phyloP scores from a whole-genome alignment of 2,113 vertebrate genomes.

The Ictalurus punctatus region DNA sequence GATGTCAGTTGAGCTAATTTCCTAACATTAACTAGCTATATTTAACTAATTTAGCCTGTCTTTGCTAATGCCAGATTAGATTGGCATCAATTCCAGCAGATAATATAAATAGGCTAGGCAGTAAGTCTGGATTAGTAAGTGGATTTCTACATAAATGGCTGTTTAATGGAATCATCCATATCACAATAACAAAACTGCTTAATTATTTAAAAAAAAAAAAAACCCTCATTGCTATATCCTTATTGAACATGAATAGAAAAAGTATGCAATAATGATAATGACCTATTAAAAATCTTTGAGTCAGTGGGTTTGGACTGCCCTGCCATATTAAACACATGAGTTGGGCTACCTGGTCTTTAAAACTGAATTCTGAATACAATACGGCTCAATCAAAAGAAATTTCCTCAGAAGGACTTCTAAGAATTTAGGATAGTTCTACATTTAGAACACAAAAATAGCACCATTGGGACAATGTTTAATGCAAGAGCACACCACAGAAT shows the following conservation, averaged over 20 bases:
- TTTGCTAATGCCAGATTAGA: neutral
- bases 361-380: neutral
- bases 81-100: neutral
- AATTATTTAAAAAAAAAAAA: too few species aligned
- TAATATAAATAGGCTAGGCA: neutral
- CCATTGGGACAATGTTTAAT: conserved; percentile 17
- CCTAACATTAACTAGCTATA: neutral
- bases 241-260: neutral
- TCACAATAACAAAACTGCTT: neutral
- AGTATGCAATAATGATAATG: conserved; percentile 1
- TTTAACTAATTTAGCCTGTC: neutral
- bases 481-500: conserved; percentile 8
- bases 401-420: neutral
- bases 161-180: neutral
- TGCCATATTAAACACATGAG: neutral
- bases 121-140: neutral
- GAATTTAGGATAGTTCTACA: neutral
- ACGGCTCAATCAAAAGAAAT: neutral
- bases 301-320: neutral
- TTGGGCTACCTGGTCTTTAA: neutral
- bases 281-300: neutral
- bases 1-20: neutral
- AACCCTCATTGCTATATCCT: neutral
- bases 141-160: neutral
- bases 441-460: neutral